Evolutionary conservation across 2,113 vertebrate genomes (phyloP).

Genomic region (Pheucticus melanocephalus): DNA sequence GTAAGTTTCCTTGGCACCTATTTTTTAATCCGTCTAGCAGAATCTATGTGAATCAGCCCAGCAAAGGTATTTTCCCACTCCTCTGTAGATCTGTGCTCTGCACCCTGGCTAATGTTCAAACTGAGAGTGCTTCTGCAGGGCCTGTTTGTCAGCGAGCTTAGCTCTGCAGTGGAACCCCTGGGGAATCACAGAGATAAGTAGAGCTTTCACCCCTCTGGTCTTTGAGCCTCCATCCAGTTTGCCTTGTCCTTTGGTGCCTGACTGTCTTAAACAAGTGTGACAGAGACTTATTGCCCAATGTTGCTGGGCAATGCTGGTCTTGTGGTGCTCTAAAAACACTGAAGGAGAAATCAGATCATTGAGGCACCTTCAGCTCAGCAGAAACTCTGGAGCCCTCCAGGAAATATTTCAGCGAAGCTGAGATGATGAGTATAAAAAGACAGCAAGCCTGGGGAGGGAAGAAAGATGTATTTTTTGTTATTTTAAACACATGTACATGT

Average conservation of each 20-base stretch:
- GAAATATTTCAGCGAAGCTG: not conserved
- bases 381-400: not conserved
- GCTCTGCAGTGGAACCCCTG: not conserved
- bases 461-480: not conserved
- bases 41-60: not conserved
- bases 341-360: not conserved
- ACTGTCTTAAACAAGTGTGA: not conserved
- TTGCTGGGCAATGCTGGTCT: not conserved
- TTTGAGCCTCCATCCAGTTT: not conserved
- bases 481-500: slow-evolving; percentile 60
- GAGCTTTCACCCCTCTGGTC: not conserved
- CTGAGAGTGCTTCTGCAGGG: not conserved
- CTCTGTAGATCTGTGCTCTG: fast-evolving
- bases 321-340: not conserved
- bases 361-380: not conserved
- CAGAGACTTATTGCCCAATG: not conserved
- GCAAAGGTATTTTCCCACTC: not conserved
- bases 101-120: not conserved
- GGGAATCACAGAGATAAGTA: not conserved
- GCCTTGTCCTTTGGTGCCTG: not conserved
- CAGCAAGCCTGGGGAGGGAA: not conserved
- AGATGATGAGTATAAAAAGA: not conserved
- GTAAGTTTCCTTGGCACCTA: not conserved
- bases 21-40: not conserved
- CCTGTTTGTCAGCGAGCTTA: not conserved